Evolutionary conservation across 2,113 vertebrate species (phyloP).

Genomic region (Neofelis nebulosa): DNA sequence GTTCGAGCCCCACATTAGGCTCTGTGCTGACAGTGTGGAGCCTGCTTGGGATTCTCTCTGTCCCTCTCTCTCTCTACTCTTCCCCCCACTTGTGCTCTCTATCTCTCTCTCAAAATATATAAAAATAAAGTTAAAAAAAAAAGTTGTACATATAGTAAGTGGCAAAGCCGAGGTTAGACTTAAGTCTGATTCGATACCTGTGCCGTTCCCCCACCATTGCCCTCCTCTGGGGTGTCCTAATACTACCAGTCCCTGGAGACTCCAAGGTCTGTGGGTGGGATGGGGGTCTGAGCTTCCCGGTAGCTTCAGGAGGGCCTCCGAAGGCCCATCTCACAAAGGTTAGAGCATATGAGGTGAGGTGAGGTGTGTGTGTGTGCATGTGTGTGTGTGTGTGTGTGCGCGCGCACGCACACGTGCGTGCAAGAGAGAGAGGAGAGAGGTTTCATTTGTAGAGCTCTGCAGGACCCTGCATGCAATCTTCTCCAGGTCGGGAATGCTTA

Average conservation of each 20-base stretch:
- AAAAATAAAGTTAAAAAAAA: too few species aligned
- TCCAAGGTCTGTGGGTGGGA: background rate
- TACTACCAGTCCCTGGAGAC: background rate
- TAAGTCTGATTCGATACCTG: background rate
- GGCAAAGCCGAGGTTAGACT: background rate
- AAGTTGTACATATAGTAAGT: background rate
- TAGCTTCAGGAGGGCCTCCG: background rate
- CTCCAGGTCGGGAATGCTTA: background rate
- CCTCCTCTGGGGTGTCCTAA: background rate
- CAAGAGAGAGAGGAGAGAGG: background rate
- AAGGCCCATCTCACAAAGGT: background rate
- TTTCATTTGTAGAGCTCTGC: background rate
- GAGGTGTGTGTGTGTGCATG: background rate
- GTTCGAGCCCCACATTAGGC: too few species aligned
- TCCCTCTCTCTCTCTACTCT: too few species aligned
- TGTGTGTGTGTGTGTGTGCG: background rate
- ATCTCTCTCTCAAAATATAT: too few species aligned
- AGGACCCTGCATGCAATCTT: background rate
- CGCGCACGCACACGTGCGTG: fast-evolving
- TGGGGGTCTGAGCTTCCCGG: background rate
- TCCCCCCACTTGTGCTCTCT: too few species aligned
- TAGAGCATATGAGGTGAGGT: background rate
- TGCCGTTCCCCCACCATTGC: background rate
- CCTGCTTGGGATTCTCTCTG: too few species aligned
- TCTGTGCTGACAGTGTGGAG: too few species aligned